Percentiles rank a stretch among this genome's conserved stretches.
Evolutionary conservation across 2,888 invertebrate genomes (phyloP).

Genomic region (Stictocephala bisonia): DNA sequence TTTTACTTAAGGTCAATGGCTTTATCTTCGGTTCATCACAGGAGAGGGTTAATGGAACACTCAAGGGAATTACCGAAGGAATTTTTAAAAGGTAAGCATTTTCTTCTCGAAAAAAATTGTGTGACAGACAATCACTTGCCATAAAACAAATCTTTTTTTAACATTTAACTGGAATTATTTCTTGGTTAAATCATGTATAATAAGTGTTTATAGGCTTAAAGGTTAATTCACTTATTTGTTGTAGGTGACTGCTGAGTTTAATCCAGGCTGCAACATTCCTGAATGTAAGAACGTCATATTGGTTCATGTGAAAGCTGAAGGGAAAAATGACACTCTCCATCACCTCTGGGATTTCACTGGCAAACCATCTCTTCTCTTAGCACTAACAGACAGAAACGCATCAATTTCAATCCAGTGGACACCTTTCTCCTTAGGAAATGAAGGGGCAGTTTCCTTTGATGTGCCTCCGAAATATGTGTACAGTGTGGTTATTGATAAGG

Average conservation of each 20-base stretch:
- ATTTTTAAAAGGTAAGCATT: too few relatives aligned
- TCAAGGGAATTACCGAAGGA: too few relatives aligned
- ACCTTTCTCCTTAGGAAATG: conserved; percentile 60
- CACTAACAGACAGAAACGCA: conserved; percentile 67
- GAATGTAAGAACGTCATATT: conserved; percentile 62
- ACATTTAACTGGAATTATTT: too few relatives aligned
- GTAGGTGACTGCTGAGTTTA: conserved; percentile 62
- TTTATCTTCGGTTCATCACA: too few relatives aligned
- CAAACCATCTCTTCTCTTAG: conserved; percentile 70
- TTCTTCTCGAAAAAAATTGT: too few relatives aligned
- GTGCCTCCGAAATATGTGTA: conserved; percentile 69
- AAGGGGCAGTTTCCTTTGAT: conserved; percentile 64
- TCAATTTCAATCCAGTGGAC: conserved; percentile 69
- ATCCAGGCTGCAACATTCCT: conserved; percentile 63
- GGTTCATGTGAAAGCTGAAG: conserved; percentile 70
- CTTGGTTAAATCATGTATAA: too few relatives aligned
- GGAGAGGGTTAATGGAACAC: too few relatives aligned
- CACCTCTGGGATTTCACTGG: conserved; percentile 76
- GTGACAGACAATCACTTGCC: too few relatives aligned
- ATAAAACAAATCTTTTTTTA: too few relatives aligned
- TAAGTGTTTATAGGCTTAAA: too few relatives aligned
- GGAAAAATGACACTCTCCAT: conserved; percentile 71
- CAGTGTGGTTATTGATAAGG: conserved; percentile 72
- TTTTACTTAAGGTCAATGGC: too few relatives aligned
- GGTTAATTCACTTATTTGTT: too few relatives aligned